These are phyloP conservation scores for Lasioglossum oenotherae DNA, from an alignment of 2,888 invertebrate species.

Conservation along the genomic window DNA sequence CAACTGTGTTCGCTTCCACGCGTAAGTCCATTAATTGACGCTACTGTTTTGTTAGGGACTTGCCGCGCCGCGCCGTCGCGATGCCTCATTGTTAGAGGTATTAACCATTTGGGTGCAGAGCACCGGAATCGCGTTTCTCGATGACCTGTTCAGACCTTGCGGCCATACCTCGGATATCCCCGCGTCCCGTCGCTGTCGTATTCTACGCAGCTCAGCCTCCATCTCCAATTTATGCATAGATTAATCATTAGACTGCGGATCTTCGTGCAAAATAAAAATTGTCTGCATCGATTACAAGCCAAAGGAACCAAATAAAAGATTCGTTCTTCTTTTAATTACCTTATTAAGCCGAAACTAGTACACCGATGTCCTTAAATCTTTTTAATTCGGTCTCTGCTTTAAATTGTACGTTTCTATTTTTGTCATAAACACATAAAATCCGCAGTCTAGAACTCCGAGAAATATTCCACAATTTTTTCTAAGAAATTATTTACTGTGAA, in stretches of 20 bases:
- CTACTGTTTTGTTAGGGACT: constrained; percentile 14
- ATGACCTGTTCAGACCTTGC: constrained; percentile 33
- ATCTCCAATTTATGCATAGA: not conserved
- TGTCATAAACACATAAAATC: too few species aligned
- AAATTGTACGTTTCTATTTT: too few species aligned
- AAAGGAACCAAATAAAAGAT: too few species aligned
- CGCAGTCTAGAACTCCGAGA: not conserved
- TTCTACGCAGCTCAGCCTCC: not conserved
- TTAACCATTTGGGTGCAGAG: constrained; percentile 35
- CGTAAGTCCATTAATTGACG: constrained; percentile 70
- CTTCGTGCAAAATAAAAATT: too few species aligned
- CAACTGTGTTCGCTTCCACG: constrained; percentile 79
- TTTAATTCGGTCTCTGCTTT: too few species aligned
- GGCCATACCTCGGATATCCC: not conserved
- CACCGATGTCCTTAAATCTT: too few species aligned
- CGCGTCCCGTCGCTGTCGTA: not conserved
- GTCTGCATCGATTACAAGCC: too few species aligned
- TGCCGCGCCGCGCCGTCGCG: not conserved
- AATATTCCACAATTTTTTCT: not conserved
- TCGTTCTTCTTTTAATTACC: too few species aligned
- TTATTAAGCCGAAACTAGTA: too few species aligned
- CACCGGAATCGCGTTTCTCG: constrained; percentile 41
- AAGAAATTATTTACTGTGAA: too few species aligned
- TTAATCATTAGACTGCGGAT: not conserved
- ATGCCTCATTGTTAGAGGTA: constrained; percentile 29